These are phyloP conservation scores for Mya arenaria DNA, from an alignment of 1,140 invertebrate species.

Conservation along the genomic window DNA sequence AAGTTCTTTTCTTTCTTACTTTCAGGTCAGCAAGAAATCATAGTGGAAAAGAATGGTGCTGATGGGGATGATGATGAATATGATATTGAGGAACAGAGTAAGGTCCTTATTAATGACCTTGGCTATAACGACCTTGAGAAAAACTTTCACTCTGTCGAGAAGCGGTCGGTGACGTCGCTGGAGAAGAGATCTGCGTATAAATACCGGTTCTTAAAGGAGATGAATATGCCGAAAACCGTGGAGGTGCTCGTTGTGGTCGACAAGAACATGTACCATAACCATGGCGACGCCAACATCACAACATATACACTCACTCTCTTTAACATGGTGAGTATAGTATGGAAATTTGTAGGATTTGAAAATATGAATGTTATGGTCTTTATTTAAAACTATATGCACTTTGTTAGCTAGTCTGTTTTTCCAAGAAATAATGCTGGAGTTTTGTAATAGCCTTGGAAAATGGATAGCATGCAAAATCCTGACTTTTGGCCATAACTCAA, in stretches of 20 bases:
- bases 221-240: slow-evolving; percentile 64
- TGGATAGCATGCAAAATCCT: too few species aligned
- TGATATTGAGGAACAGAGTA: slow-evolving; percentile 20
- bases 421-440: too few species aligned
- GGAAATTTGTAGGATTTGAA: too few species aligned
- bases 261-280: slow-evolving; percentile 74
- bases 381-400: too few species aligned
- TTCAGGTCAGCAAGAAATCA: slow-evolving; percentile 21
- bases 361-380: too few species aligned
- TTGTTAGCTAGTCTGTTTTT: too few species aligned
- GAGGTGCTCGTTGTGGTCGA: slow-evolving; percentile 76
- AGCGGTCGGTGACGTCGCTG: slow-evolving; percentile 37
- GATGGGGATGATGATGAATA: slow-evolving; percentile 6
- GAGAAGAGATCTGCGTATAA: slow-evolving; percentile 48
- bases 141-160: slow-evolving; percentile 37
- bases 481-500: too few species aligned
- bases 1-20: not conserved
- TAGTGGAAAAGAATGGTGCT: not conserved
- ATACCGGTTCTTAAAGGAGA: slow-evolving; percentile 37
- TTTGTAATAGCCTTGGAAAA: too few species aligned
- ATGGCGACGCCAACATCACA: slow-evolving; percentile 77
- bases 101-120: slow-evolving; percentile 20
- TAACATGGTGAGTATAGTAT: slow-evolving; percentile 76
- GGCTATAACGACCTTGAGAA: slow-evolving; percentile 11
- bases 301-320: slow-evolving; percentile 78